Evolutionary conservation across 2,888 invertebrate genomes (phyloP).

Genomic region (Drosophila mimetica): DNA sequence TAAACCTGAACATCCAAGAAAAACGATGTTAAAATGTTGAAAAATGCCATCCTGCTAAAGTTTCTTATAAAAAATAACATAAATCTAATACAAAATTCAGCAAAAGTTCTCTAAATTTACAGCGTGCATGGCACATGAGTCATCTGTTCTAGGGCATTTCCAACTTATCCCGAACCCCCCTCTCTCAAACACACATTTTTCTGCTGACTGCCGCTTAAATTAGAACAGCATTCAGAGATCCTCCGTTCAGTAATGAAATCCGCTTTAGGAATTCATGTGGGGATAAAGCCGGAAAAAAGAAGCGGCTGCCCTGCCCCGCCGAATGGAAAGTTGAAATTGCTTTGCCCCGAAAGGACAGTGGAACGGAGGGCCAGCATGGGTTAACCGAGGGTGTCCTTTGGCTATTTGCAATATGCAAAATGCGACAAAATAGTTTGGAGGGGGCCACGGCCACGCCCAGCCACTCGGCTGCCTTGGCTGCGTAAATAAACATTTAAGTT

Average conservation of each 20-base stretch:
- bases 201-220: slow-evolving; percentile 36
- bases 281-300: slow-evolving; percentile 29
- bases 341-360: slow-evolving; percentile 29
- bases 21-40: not conserved
- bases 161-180: slow-evolving; percentile 12
- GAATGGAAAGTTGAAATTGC: slow-evolving; percentile 58
- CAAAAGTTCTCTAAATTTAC: slow-evolving; percentile 12
- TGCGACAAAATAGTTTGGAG: slow-evolving; percentile 69
- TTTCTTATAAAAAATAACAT: not conserved
- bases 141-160: slow-evolving; percentile 16
- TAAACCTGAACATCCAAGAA: not conserved
- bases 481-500: slow-evolving; percentile 79
- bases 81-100: not conserved
- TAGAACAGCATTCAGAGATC: slow-evolving; percentile 35
- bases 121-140: slow-evolving; percentile 15
- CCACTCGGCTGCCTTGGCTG: slow-evolving; percentile 52
- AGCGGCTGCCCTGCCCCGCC: slow-evolving; percentile 27
- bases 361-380: slow-evolving; percentile 24
- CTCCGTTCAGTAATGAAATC: slow-evolving; percentile 54
- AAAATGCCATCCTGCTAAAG: not conserved
- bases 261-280: slow-evolving; percentile 51
- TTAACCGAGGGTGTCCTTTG: slow-evolving; percentile 52
- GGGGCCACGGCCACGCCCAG: slow-evolving; percentile 50
- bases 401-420: slow-evolving; percentile 73
- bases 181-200: slow-evolving; percentile 7